These are phyloP conservation scores for Nasonia longicornis DNA, from an alignment of 1,140 invertebrate species.

Conservation along the genomic window DNA sequence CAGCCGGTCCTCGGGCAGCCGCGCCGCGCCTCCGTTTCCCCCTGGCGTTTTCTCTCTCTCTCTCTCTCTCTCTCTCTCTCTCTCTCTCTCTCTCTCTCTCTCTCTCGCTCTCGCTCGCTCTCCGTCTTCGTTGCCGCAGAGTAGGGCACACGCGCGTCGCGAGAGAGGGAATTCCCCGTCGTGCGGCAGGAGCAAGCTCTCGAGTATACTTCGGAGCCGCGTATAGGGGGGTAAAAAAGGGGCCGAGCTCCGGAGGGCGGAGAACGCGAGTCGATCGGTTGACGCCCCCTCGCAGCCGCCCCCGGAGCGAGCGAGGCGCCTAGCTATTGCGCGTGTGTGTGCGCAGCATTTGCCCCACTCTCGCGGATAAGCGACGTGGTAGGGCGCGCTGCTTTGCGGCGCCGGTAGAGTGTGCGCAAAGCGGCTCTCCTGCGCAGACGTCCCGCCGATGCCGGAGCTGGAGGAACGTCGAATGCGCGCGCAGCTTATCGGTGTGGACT, in stretches of 20 bases:
- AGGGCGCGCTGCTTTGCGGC: background rate
- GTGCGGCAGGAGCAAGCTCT: background rate
- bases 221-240: conserved; percentile 62
- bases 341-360: background rate
- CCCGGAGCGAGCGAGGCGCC: conserved; percentile 43
- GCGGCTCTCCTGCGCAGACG: background rate
- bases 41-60: conserved; percentile 38
- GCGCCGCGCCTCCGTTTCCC: conserved; percentile 48
- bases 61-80: too few species aligned
- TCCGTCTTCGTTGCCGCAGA: conserved; percentile 30
- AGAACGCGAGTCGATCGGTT: conserved; percentile 52
- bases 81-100: background rate
- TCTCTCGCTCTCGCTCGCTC: background rate
- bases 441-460: background rate
- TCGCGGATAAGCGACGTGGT: background rate
- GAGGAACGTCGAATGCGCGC: background rate
- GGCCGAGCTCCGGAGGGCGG: conserved; percentile 60
- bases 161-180: background rate
- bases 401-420: conserved; percentile 59
- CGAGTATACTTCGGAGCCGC: background rate
- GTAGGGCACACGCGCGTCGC: conserved; percentile 52
- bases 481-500: background rate
- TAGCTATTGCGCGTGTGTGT: background rate
- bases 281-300: conserved; percentile 62
- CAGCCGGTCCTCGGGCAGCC: conserved; percentile 50